phyloP scores from a whole-genome alignment of 2,797 vertebrate species.

The Hydrophis major region DNA sequence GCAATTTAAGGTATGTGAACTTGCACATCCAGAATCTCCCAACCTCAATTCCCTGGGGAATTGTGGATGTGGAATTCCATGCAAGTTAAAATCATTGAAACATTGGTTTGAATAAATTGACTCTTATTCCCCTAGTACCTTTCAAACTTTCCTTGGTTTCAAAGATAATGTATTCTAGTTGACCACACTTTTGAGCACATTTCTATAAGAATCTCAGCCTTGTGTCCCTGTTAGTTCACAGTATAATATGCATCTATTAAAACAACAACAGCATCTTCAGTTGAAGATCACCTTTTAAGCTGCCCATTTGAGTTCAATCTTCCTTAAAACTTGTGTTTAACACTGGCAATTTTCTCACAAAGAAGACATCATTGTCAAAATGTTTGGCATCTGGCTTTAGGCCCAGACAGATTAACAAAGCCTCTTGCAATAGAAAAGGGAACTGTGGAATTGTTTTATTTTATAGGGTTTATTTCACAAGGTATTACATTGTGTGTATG shows the following conservation, averaged over 20 bases:
- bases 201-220: neutral
- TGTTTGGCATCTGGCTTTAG: conserved; percentile 48
- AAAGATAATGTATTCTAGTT: neutral
- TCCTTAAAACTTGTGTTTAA: conserved; percentile 13
- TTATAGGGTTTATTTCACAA: conserved; percentile 31
- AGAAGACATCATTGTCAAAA: conserved; percentile 28
- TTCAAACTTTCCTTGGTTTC: neutral
- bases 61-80: neutral
- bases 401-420: conserved; percentile 59
- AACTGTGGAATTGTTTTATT: conserved; percentile 55
- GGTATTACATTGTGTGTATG: conserved; percentile 33
- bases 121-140: neutral
- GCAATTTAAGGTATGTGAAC: neutral
- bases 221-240: conserved; percentile 1
- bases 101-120: neutral
- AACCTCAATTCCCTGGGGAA: neutral
- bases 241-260: conserved; percentile 14
- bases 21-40: neutral
- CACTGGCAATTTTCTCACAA: conserved; percentile 51
- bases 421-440: conserved; percentile 36
- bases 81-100: neutral
- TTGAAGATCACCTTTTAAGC: conserved; percentile 6
- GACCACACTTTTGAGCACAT: neutral
- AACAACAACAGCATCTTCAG: conserved; percentile 1
- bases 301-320: conserved; percentile 1